These are phyloP conservation scores for Melinopterus prodromus DNA, from an alignment of 2,888 invertebrate genomes.

Conservation along the genomic window DNA sequence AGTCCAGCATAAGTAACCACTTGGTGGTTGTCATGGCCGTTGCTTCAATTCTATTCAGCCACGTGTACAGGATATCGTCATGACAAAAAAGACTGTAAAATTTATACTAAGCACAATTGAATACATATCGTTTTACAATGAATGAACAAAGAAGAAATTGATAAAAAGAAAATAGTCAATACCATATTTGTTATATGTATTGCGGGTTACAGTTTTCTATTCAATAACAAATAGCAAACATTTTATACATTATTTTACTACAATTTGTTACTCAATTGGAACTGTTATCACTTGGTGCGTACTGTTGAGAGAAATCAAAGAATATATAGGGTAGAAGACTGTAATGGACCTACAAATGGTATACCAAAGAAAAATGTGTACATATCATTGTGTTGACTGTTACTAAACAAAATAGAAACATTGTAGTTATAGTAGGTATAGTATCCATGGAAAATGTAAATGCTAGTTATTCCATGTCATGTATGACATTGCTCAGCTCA, in stretches of 20 bases:
- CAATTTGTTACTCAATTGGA: neutral
- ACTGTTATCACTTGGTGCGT: neutral
- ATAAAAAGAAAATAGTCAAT: slow-evolving; percentile 35
- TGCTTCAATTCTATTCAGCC: slow-evolving; percentile 47
- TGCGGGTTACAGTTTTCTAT: neutral
- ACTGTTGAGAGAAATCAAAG: neutral
- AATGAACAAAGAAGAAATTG: slow-evolving; percentile 41
- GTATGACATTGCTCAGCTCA: slow-evolving; percentile 44
- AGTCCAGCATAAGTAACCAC: neutral
- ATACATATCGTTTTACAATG: slow-evolving; percentile 55
- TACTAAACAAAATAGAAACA: slow-evolving; percentile 41
- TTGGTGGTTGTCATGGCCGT: slow-evolving; percentile 31
- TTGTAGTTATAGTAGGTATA: slow-evolving; percentile 31
- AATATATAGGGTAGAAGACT: slow-evolving; percentile 11
- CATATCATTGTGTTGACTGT: slow-evolving; percentile 60
- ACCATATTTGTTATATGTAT: slow-evolving; percentile 4
- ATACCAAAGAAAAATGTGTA: slow-evolving; percentile 48
- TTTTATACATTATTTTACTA: neutral
- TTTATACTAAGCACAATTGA: slow-evolving; percentile 50
- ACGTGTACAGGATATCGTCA: slow-evolving; percentile 48
- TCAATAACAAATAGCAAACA: slow-evolving; percentile 13
- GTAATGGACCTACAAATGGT: slow-evolving; percentile 9
- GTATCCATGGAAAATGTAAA: slow-evolving; percentile 29
- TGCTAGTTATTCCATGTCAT: slow-evolving; percentile 35
- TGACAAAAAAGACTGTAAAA: slow-evolving; percentile 52